These are phyloP conservation scores for Xestia c-nigrum DNA, from an alignment of 2,888 invertebrate genomes.

Conservation along the genomic window DNA sequence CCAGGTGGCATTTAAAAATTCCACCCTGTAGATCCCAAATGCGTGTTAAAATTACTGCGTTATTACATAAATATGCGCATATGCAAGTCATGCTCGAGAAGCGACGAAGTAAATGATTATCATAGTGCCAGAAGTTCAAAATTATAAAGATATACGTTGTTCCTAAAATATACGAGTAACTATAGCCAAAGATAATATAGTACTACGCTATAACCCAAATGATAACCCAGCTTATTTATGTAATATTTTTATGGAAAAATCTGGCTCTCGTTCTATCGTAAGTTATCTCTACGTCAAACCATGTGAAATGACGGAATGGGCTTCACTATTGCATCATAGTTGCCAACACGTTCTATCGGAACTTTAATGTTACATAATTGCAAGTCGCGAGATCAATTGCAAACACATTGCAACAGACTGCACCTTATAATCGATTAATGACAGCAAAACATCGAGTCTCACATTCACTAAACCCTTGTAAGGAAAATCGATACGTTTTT, in stretches of 20 bases:
- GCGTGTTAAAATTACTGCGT: background rate
- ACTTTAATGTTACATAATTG: constrained; percentile 48
- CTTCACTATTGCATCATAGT: constrained; percentile 42
- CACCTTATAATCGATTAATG: constrained; percentile 41
- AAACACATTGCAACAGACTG: constrained; percentile 51
- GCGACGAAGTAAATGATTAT: background rate
- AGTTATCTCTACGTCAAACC: constrained; percentile 3
- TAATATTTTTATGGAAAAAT: constrained; percentile 20
- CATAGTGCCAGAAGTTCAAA: background rate
- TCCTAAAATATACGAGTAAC: background rate
- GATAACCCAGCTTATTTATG: background rate
- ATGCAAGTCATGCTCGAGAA: background rate
- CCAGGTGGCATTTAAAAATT: too few species aligned
- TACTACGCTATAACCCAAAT: background rate
- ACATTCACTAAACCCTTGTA: constrained; percentile 32
- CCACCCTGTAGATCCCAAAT: background rate
- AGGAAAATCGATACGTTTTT: constrained; percentile 23
- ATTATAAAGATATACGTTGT: background rate
- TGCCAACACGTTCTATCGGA: constrained; percentile 55
- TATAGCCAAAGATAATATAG: background rate
- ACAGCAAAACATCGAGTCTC: constrained; percentile 28
- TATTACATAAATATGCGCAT: background rate
- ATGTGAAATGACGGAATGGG: constrained; percentile 50
- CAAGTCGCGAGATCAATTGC: constrained; percentile 47
- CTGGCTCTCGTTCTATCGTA: background rate